These are phyloP conservation scores for Sebastes itinus DNA, from an alignment of 2,797 vertebrate genomes.

Conservation along the genomic window DNA sequence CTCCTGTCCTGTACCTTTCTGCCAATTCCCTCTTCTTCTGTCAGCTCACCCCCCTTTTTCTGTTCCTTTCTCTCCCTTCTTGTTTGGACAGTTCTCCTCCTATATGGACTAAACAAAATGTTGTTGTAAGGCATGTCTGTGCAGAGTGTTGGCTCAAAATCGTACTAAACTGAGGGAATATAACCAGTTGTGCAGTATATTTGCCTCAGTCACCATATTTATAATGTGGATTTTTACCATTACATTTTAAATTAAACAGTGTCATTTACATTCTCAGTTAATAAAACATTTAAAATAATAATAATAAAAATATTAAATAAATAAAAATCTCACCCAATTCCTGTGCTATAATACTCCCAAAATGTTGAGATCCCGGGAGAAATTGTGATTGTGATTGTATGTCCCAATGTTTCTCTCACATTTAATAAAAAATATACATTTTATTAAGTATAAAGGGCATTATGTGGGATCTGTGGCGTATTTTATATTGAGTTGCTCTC, in stretches of 20 bases:
- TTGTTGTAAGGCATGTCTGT: neutral
- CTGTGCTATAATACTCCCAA: neutral
- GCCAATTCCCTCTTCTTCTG: slow-evolving; percentile 36
- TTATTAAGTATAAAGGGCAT: neutral
- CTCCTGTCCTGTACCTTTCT: slow-evolving; percentile 54
- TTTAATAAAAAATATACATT: neutral
- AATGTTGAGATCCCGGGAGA: neutral
- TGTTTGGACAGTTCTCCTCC: slow-evolving; percentile 6
- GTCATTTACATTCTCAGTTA: neutral
- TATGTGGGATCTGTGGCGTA: neutral
- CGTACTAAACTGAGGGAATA: neutral
- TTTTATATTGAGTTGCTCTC: neutral
- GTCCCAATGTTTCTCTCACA: neutral
- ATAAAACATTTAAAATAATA: neutral
- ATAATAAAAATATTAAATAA: neutral
- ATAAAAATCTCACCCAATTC: neutral
- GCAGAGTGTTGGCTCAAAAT: neutral
- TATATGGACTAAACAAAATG: neutral
- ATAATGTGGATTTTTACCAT: neutral
- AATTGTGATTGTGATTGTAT: neutral
- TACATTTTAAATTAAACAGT: neutral
- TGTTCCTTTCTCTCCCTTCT: slow-evolving; percentile 10
- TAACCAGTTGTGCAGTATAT: neutral
- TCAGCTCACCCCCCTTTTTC: slow-evolving; percentile 19
- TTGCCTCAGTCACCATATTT: neutral